phyloP scores from a whole-genome alignment of 2,113 vertebrate genomes.

The Malurus cyaneus region DNA sequence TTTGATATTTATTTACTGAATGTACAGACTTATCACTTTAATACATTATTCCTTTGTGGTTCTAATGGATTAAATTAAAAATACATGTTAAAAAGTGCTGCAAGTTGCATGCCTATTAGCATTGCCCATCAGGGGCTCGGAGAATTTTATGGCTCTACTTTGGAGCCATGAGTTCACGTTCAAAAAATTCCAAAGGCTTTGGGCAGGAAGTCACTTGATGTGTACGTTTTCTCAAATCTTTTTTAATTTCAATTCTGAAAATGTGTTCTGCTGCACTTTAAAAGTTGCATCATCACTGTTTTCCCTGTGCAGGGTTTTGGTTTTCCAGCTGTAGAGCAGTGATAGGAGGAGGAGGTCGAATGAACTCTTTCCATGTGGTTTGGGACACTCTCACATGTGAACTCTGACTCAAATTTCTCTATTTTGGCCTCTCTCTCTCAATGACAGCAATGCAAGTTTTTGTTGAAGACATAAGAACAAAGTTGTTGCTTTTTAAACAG shows the following conservation, averaged over 20 bases:
- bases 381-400: fast-evolving
- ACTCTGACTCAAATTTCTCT: neutral
- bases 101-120: conserved; percentile 29
- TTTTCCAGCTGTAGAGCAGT: neutral
- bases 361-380: neutral
- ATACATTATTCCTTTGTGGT: conserved; percentile 56
- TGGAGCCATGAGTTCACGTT: neutral
- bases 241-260: neutral
- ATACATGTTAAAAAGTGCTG: conserved; percentile 33
- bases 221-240: neutral
- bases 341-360: neutral
- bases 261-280: neutral
- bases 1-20: conserved; percentile 71
- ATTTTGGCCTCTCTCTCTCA: neutral
- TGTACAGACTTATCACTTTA: conserved; percentile 37
- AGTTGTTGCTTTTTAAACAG: neutral
- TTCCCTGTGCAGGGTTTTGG: neutral
- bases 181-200: neutral
- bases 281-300: neutral
- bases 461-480: neutral
- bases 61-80: conserved; percentile 71
- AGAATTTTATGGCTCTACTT: neutral
- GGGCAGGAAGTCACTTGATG: neutral
- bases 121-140: neutral
- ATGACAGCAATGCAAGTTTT: neutral